Percentiles rank a stretch among this genome's conserved stretches.
phyloP scores from a whole-genome alignment of 2,113 vertebrate species.

The Amphiprion percula region DNA sequence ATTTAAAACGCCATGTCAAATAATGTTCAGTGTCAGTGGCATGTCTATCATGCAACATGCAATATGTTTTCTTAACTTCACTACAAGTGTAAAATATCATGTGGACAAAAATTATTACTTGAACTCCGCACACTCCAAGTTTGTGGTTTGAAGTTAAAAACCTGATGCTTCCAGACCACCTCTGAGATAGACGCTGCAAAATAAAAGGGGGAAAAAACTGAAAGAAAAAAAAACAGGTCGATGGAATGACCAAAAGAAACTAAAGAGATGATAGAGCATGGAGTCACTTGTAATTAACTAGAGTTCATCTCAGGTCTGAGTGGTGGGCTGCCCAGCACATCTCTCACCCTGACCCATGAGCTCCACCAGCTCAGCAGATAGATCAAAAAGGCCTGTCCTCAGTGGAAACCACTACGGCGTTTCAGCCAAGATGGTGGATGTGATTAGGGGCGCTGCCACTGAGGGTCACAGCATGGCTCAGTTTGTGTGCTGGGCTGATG shows the following conservation, averaged over 20 bases:
- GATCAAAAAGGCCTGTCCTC: constrained; percentile 77
- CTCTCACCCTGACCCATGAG: constrained; percentile 83
- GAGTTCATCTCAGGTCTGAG: constrained; percentile 65
- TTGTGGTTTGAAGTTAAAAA: constrained; percentile 54
- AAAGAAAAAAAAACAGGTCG: constrained; percentile 1
- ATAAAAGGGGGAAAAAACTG: neutral
- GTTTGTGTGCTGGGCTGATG: constrained; percentile 61
- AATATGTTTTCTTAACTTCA: constrained; percentile 11
- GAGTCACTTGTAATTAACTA: constrained; percentile 74
- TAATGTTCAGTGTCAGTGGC: neutral
- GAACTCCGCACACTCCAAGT: constrained; percentile 44
- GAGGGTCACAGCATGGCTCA: constrained; percentile 71
- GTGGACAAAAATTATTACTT: constrained; percentile 36
- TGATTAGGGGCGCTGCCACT: constrained; percentile 74
- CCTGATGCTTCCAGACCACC: constrained; percentile 55
- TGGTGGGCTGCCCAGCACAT: constrained; percentile 68
- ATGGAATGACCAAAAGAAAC: constrained; percentile 61
- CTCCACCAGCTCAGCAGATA: constrained; percentile 81
- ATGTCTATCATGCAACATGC: neutral
- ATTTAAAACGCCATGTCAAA: neutral
- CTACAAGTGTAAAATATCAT: constrained; percentile 33
- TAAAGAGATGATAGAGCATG: constrained; percentile 46
- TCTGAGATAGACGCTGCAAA: constrained; percentile 53
- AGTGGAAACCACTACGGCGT: constrained; percentile 62
- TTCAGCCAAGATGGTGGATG: constrained; percentile 70